A percentile compares a stretch with the other conserved stretches of the same genome.
phyloP scores from a whole-genome alignment of 2,888 invertebrate genomes.

The Malacosoma neustria region DNA sequence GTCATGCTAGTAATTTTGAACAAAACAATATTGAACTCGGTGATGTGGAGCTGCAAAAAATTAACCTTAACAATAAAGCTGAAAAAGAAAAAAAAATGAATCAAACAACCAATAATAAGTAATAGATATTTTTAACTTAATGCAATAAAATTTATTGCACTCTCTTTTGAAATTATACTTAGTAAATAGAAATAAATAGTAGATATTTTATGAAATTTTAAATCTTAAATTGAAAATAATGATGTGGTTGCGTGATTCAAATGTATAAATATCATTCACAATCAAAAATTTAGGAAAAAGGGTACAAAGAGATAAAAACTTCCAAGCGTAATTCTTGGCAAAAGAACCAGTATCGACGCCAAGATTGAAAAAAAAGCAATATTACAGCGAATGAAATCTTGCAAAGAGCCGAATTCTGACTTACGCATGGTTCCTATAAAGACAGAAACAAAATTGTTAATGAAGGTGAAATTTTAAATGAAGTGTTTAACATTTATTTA shows the following conservation, averaged over 20 bases:
- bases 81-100: conserved; percentile 28
- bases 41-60: conserved; percentile 13
- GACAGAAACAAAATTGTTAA: conserved; percentile 54
- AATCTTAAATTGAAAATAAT: too few relatives aligned
- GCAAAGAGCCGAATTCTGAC: conserved; percentile 53
- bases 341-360: conserved; percentile 32
- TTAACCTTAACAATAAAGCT: conserved; percentile 31
- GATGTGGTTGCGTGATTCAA: conserved; percentile 29
- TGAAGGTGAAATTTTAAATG: conserved; percentile 9
- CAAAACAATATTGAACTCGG: conserved; percentile 9
- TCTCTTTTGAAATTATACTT: too few relatives aligned
- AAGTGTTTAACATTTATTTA: too few relatives aligned
- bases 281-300: conserved; percentile 13
- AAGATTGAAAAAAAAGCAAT: conserved; percentile 44
- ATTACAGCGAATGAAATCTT: conserved; percentile 51
- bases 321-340: conserved; percentile 41
- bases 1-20: conserved; percentile 32
- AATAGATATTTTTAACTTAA: too few relatives aligned
- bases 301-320: conserved; percentile 19
- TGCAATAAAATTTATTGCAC: too few relatives aligned
- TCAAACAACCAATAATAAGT: conserved; percentile 39
- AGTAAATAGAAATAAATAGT: too few relatives aligned
- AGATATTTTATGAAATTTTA: too few relatives aligned
- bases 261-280: conserved; percentile 20
- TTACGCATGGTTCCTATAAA: conserved; percentile 76